Base-by-base conservation (phyloP, 2,113 vertebrate genomes). In the Pituophis catenifer region DNA sequence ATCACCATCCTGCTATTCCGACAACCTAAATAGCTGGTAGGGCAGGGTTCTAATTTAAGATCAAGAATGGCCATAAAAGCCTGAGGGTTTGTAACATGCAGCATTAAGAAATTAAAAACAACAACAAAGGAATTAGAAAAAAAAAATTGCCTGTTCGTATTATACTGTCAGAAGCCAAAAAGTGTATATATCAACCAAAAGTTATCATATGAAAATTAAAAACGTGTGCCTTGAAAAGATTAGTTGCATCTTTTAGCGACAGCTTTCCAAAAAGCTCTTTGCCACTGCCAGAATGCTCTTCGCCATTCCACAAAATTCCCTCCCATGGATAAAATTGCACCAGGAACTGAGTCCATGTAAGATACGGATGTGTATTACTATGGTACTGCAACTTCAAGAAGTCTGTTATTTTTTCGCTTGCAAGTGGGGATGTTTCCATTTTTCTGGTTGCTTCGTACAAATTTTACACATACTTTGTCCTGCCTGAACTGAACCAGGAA, bases 381-480 rank as follows among this genome's bases (percentile, higher is more conserved):
- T 19, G 99, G 99, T 70, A 99, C 98, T 10, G 98, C 98, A 93
- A 99, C 99, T 97, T 99, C 99, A 59, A 99, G 98, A 93, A 99
- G 98, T 9, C 99, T 98, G 96, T 99, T 99, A 98, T 99, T 99
- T 98, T 99, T 99, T 97, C 99, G 98, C 94, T 99, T 99, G 98
- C 99, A 99, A 17, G 98, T 98, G 6, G 97, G 99, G 38, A 98
- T 97, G 94, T 97, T 99, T 96, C 99, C 98, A 0, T 99, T 99
- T 95, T 98, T 99, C 95, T 98, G 98, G 95, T 95, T 97, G 88
- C 98, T 98, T 96, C 98, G 99, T 96, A 99, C 98, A 96, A 99
- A 99, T 95, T 99, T 99, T 94, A 99, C 99, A 26, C 99, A 99
- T 0, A 99, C 99, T 98, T 99, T 99, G 96, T 99, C 99, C 91